Base-by-base conservation (phyloP, 2,888 invertebrate species). In the Agrenia bidenticulata region DNA sequence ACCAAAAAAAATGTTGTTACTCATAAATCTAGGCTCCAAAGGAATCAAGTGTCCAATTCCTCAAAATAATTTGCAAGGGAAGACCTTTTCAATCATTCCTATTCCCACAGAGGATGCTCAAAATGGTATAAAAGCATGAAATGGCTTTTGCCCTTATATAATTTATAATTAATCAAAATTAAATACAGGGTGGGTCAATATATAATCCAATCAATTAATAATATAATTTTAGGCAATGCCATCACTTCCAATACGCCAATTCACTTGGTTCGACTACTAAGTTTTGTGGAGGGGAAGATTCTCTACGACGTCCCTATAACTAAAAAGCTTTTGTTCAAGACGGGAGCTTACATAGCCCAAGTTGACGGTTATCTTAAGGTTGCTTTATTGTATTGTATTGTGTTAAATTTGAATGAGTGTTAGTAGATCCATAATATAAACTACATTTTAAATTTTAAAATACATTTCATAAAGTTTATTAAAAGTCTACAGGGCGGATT, bases 181-280 rank as follows among this genome's bases (percentile, higher is more conserved):
- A n/a, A n/a, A n/a, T n/a, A n/a, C n/a, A n/a, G n/a, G n/a, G n/a
- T n/a, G n/a, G n/a, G n/a, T n/a, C n/a, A n/a, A n/a, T n/a, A n/a
- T n/a, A n/a, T n/a, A n/a, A n/a, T n/a, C n/a, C n/a, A n/a, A n/a
- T n/a, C n/a, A n/a, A n/a, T n/a, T n/a, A n/a, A n/a, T n/a, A n/a
- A n/a, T n/a, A n/a, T n/a, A n/a, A n/a, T n/a, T n/a, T n/a, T n/a
- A n/a, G n/a, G n/a, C n/a, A n/a, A n/a, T n/a, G n/a, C n/a, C n/a
- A n/a, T n/a, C n/a, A n/a, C n/a, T n/a, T n/a, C n/a, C n/a, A n/a
- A n/a, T n/a, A n/a, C n/a, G n/a, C 27, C 41, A 5, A 66, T 67
- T n/a, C 87, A 92, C 78, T 84, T 88, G 0, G 87, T 93, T 0
- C 83, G 92, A 2, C 83, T 95, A 15, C 81, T 94, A 77, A 86